Evolutionary conservation across 1,140 invertebrate genomes (phyloP), one percentile per base, ranked within the genome.

Genomic region (Steinernema feltiae): DNA sequence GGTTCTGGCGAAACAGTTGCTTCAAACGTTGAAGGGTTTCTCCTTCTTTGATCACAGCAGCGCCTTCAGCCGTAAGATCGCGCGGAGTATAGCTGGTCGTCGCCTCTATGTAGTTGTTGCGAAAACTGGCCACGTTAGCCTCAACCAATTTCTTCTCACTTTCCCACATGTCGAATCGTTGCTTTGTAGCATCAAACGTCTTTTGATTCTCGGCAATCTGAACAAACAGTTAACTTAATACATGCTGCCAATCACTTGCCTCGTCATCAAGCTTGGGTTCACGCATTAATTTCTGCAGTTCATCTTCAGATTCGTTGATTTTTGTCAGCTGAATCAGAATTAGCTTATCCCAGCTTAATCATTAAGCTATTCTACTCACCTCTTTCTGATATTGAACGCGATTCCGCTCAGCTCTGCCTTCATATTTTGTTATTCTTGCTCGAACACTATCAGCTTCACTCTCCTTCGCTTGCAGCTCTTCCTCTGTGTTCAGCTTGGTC

Each of bases 221-320:
- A 79, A 75, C 41, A 17, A 81, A 41, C 21, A 31, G 35, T 32
- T 77, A 24, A 18, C n/a, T n/a, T n/a, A 32, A 31, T 30, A 82
- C 85, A 88, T 77, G 48, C 32, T 72, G 7, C 7, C 7, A 46
- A 46, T 46, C 7, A 12, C 41, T 12, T 46, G n/a, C 41, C 41
- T 46, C 41, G 41, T 46, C 41, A n/a, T 46, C 41, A 7, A 46
- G 41, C n/a, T 46, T 46, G 7, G 7, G 41, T n/a, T 46, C 41
- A 12, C 41, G 7, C n/a, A 46, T 69, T 30, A 81, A 17, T n/a
- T 80, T 72, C 31, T 80, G 75, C 24, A 71, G 48, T 32, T 81
- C 77, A 46, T 79, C 63, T n/a, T 74, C 69, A 2, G 48, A 63
- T 17, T 53, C 63, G 53, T 63, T 35, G 7, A 81, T 70, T 32